A percentile compares a stretch with the other conserved stretches of the same genome.
Conservation (phyloP, 2,113 vertebrate genomes). For the Carettochelys insculpta region DNA sequence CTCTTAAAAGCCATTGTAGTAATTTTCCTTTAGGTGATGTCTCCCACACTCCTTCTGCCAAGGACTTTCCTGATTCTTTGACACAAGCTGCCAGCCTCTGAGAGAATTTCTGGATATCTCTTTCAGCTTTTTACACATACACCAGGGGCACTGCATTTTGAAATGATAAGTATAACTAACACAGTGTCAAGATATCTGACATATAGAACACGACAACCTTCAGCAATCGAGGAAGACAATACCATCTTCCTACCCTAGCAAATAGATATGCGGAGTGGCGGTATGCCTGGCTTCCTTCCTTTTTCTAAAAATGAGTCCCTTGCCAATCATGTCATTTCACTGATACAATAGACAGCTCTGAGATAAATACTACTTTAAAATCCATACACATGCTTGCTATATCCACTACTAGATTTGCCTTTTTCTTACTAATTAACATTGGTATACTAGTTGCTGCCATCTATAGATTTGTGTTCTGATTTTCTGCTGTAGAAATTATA, state of each 20-base stretch:
- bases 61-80: neutral
- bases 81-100: neutral
- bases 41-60: neutral
- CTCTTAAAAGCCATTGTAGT: neutral
- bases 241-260: neutral
- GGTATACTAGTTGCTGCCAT: neutral
- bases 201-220: neutral
- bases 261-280: neutral
- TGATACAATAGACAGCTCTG: neutral
- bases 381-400: rapidly evolving
- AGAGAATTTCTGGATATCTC: neutral
- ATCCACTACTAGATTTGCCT: neutral
- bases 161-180: neutral
- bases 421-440: neutral
- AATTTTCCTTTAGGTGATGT: neutral
- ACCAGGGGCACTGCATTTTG: neutral
- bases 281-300: neutral
- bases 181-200: neutral
- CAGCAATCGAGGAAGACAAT: neutral
- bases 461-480: neutral
- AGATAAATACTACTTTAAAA: neutral
- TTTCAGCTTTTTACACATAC: neutral
- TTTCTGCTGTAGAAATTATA: neutral
- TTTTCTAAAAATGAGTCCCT: neutral
- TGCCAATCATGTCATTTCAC: neutral